A percentile compares a stretch with the other conserved stretches of the same genome.
These are phyloP conservation scores for Ictalurus punctatus DNA, from an alignment of 2,113 vertebrate species.

Conservation along the genomic window DNA sequence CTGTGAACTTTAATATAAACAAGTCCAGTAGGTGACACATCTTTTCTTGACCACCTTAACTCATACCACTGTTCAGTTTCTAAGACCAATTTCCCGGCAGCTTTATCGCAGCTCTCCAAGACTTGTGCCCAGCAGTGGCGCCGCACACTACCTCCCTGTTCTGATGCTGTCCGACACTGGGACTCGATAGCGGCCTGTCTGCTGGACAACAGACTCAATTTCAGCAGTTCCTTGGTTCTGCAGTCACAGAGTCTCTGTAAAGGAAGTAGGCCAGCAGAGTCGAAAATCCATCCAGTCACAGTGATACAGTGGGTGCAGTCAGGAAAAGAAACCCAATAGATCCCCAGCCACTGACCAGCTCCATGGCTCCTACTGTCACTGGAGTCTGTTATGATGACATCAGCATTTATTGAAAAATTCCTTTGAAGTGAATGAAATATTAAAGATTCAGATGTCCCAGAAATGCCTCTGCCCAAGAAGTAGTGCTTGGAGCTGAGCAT, in stretches of 20 bases:
- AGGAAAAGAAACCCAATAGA: slow-evolving; percentile 49
- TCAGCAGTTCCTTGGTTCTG: slow-evolving; percentile 29
- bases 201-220: slow-evolving; percentile 52
- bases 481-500: neutral
- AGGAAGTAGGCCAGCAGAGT: slow-evolving; percentile 29
- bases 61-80: neutral
- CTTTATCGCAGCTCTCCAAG: slow-evolving; percentile 23
- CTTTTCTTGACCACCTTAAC: neutral
- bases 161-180: slow-evolving; percentile 31
- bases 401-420: slow-evolving; percentile 45
- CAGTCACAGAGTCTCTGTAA: slow-evolving; percentile 45
- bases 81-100: neutral
- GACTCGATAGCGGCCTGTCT: slow-evolving; percentile 54
- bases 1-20: neutral
- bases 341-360: slow-evolving; percentile 30
- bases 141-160: slow-evolving; percentile 20
- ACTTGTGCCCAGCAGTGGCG: slow-evolving; percentile 19
- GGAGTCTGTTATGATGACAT: slow-evolving; percentile 43
- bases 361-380: slow-evolving; percentile 30
- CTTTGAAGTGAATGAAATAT: slow-evolving; percentile 26
- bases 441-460: slow-evolving; percentile 13
- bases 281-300: slow-evolving; percentile 53
- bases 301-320: slow-evolving; percentile 33
- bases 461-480: slow-evolving; percentile 15
- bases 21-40: neutral